Conservation (phyloP, 2,888 invertebrate genomes). For the Rhagonycha lutea region DNA sequence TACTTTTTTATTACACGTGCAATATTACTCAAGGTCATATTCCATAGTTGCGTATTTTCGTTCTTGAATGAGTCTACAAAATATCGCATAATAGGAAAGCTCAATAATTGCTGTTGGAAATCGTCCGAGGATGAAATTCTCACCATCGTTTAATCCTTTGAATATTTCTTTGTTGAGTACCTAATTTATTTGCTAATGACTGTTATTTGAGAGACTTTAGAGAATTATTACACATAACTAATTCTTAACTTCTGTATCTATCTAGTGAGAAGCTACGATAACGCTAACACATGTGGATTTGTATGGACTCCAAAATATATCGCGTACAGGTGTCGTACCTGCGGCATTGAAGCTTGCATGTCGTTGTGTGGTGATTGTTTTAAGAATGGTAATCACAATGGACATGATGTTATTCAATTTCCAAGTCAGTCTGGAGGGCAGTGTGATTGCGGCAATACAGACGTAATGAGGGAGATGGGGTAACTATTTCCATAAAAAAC, state of each 20-base stretch:
- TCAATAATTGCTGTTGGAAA: not conserved
- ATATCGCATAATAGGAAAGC: not conserved
- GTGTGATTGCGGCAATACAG: constrained; percentile 97
- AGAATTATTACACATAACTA: too few species aligned
- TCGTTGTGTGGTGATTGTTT: constrained; percentile 97
- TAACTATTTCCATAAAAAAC: constrained; percentile 52
- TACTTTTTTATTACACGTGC: not conserved
- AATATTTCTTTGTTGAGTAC: not conserved
- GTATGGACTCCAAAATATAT: constrained; percentile 99
- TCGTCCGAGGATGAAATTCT: not conserved
- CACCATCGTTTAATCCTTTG: not conserved
- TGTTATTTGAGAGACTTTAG: not conserved
- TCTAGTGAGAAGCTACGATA: constrained; percentile 89
- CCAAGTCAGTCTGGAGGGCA: constrained; percentile 97
- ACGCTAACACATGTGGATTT: constrained; percentile 94
- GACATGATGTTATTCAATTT: constrained; percentile 99
- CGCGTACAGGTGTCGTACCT: constrained; percentile 96
- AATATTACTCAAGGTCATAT: not conserved
- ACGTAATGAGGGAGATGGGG: constrained; percentile 96
- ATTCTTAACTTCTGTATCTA: constrained; percentile 46
- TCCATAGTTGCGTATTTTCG: not conserved
- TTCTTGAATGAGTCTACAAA: constrained; percentile 7
- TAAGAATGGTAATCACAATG: constrained; percentile 93
- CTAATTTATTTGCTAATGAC: not conserved
- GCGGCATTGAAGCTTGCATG: constrained; percentile 97